Conservation (phyloP, 2,113 vertebrate genomes). For the Psophia crepitans region DNA sequence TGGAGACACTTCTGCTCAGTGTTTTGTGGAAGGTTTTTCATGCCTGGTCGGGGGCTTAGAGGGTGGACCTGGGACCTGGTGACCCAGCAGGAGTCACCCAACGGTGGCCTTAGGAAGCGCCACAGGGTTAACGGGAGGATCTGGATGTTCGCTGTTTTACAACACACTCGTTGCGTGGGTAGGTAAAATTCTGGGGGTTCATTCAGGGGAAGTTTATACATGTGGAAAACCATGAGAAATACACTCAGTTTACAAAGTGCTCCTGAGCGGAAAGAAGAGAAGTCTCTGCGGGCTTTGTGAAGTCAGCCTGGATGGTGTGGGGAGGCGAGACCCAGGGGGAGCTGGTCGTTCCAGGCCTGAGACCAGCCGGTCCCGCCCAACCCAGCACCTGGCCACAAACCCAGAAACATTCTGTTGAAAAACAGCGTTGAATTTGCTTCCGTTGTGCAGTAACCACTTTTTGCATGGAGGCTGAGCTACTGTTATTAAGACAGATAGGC, state of each 20-base stretch:
- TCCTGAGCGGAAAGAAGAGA: neutral
- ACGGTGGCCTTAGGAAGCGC: no score
- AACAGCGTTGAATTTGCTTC: rapidly evolving
- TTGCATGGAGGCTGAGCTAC: rapidly evolving
- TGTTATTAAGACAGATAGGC: neutral
- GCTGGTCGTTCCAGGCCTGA: neutral
- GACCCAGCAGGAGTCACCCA: neutral
- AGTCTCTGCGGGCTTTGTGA: neutral
- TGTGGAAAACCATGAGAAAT: neutral
- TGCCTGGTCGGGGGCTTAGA: neutral
- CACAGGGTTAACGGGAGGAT: rapidly evolving
- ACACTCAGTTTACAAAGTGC: rapidly evolving
- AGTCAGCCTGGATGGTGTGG: rapidly evolving
- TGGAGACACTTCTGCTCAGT: rapidly evolving
- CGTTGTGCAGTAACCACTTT: rapidly evolving
- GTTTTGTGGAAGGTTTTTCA: rapidly evolving
- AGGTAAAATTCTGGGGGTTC: neutral
- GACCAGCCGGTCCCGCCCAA: rapidly evolving
- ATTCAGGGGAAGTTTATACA: neutral
- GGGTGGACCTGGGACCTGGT: neutral
- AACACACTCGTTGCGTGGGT: rapidly evolving
- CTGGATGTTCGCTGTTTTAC: neutral
- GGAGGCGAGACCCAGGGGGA: neutral
- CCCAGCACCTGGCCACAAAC: rapidly evolving
- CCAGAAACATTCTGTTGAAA: rapidly evolving